Evolutionary conservation across 53 echinoderm and acorn worm genomes (phyloP), one percentile per base, ranked within the genome.

Genomic region (Echinometra lucunter): DNA sequence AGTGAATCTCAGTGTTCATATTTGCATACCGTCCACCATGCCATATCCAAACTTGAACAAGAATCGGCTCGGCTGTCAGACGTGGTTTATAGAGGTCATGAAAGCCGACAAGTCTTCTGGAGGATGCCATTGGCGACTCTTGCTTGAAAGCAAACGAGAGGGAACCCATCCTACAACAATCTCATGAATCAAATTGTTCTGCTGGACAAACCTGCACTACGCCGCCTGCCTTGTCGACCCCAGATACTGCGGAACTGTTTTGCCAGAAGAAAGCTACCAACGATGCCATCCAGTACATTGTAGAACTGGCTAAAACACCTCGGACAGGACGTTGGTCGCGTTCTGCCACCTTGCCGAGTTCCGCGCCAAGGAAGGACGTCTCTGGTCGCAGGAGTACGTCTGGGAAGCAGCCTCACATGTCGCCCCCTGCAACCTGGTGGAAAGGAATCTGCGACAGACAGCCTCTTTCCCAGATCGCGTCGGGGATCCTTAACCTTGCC

Each of bases 201-300:
- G 93, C 27, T 93, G 93, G 37, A 78, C 56, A 34, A 19, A 56
- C 21, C 49, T 93, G 21, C 93, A 93, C 82, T 57, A 57, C 37
- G 80, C 93, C 30, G 82, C 93, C 37, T 93, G 93, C 93, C 93
- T 93, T 45, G 55, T 93, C 16, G 93, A 93, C 53, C 93, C 93
- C 21, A 45, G 93, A 53, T 93, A 93, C 93, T 57, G 93, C 42
- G 93, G 93, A 5, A 81, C 27, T 23, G 57, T 57, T 23, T 55
- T 93, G 37, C 25, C 93, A 8, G 93, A 93, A n/a, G 80, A 53
- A 23, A 57, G 82, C 80, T 42, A 81, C 58, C 38, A 81, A 81
- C 93, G 81, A 53, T 38, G 93, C 82, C 37, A 93, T 93, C 11
- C 57, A 93, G 82, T 93, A 80, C 93, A 81, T 93, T 53, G 93